phyloP scores from a whole-genome alignment of 2,888 invertebrate genomes.

The Buathra laborator region DNA sequence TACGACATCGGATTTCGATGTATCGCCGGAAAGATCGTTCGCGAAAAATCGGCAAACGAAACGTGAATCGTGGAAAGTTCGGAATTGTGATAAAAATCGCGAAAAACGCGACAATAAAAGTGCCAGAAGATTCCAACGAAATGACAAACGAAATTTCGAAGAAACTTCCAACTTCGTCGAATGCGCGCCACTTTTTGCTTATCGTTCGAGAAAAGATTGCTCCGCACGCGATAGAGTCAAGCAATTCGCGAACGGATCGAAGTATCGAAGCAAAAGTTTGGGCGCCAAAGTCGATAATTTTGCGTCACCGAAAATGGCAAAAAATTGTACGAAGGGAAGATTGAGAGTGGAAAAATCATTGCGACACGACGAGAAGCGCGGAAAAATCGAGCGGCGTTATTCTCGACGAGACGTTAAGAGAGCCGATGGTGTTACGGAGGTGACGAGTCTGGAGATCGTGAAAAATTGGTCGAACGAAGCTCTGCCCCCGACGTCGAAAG shows the following conservation, averaged over 20 bases:
- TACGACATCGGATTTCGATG: slow-evolving; percentile 38
- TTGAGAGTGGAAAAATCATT: slow-evolving; percentile 2
- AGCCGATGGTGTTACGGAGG: slow-evolving; percentile 60
- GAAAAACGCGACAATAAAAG: neutral
- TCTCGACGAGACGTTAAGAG: slow-evolving; percentile 56
- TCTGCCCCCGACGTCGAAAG: neutral
- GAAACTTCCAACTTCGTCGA: slow-evolving; percentile 48
- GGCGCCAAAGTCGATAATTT: slow-evolving; percentile 11
- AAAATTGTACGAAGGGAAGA: neutral
- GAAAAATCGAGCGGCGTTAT: slow-evolving; percentile 56
- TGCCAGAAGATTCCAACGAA: neutral
- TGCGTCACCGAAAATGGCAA: neutral
- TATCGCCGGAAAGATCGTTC: slow-evolving; percentile 11
- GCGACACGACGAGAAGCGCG: slow-evolving; percentile 38
- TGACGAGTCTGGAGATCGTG: slow-evolving; percentile 69
- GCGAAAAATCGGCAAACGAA: neutral
- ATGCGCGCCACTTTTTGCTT: slow-evolving; percentile 15
- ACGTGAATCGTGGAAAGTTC: neutral
- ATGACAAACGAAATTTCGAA: neutral
- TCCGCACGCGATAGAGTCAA: neutral
- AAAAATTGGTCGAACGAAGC: slow-evolving; percentile 65
- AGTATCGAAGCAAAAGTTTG: slow-evolving; percentile 53
- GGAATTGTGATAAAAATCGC: neutral
- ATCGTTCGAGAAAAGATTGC: neutral
- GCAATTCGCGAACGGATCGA: neutral